Base-by-base conservation (phyloP, 2,888 invertebrate species). In the Bedellia somnulentella region DNA sequence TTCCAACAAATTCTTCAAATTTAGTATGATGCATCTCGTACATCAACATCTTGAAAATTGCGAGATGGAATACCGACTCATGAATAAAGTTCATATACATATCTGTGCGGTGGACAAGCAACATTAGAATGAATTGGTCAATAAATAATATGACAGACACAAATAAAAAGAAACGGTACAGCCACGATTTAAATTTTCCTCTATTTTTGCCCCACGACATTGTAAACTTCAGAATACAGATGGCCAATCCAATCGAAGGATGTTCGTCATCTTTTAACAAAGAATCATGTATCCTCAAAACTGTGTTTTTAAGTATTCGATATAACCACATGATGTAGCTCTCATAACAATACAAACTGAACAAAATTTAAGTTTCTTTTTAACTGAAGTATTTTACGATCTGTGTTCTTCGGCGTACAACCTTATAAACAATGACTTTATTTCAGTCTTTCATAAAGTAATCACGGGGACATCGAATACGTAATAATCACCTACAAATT, bases 41-140 rank as follows among this genome's bases (percentile, higher is more conserved):
- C 8, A n/a, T n/a, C 15, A 24, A 13, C 13, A 32, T 21, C 22
- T 32, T 32, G 9, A 32, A 24, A 18, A 23, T 18, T 8, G 13
- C 32, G 9, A 32, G 12, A 6, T 12, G 15, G 15, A 22, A 28
- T 5, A 22, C 28, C 14, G 32, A 32, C 9, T 16, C 28, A 14
- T 32, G 32, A 5, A 32, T 15, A 15, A 29, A 24, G n/a, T 11
- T 24, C 9, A 24, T 8, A 15, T 24, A 24, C 22, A 17, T 24
- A 2, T 29, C 23, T 4, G 22, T 16, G 15, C 21, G 10, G 4
- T 18, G 16, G 3, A 17, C 8, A 3, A 24, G 3, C 10, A 16
- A 9, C 11, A 29, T 21, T 17, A 11, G 14, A 4, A 22, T 8
- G 8, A 27, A 13, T 13, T 28, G 12, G 16, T 32, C 29, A 6